These are phyloP conservation scores for Silurus aristotelis DNA, from an alignment of 2,797 vertebrate genomes.

Conservation along the genomic window DNA sequence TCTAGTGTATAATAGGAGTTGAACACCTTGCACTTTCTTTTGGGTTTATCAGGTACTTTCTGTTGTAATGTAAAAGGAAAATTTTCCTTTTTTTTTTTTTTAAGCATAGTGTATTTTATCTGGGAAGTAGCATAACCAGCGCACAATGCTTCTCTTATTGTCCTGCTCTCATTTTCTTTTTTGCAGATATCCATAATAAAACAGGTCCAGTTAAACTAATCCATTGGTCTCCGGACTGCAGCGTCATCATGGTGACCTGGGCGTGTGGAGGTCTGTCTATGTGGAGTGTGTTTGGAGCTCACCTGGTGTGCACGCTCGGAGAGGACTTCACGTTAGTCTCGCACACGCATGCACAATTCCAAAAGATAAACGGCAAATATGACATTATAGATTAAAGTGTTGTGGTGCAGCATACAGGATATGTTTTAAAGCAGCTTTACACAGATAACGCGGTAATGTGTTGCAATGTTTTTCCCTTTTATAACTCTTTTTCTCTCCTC, in stretches of 20 bases:
- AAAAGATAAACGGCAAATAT: not conserved
- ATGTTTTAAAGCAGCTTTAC: too few relatives aligned
- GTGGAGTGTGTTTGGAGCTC: constrained; percentile 98
- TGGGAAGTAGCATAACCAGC: not conserved
- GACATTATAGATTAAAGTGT: not conserved
- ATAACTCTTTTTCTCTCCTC: constrained; percentile 40
- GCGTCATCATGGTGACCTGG: constrained; percentile 95
- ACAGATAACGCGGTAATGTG: too few relatives aligned
- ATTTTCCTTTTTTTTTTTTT: not conserved
- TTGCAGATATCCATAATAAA: constrained; percentile 94
- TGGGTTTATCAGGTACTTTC: not conserved
- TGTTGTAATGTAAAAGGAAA: not conserved
- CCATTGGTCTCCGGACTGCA: constrained; percentile 95
- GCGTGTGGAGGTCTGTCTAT: constrained; percentile 91
- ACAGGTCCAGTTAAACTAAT: constrained; percentile 93
- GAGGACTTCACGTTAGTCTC: constrained; percentile 94
- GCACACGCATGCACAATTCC: not conserved
- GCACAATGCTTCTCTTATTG: not conserved
- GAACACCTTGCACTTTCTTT: not conserved
- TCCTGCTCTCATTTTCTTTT: not conserved
- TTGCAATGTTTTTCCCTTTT: not conserved
- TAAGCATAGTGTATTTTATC: not conserved
- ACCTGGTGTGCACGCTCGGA: constrained; percentile 96
- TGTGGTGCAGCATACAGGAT: not conserved
- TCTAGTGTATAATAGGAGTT: constrained; percentile 43